Conservation (phyloP, 2,113 vertebrate genomes). For the Sinocyclocheilus rhinocerous region DNA sequence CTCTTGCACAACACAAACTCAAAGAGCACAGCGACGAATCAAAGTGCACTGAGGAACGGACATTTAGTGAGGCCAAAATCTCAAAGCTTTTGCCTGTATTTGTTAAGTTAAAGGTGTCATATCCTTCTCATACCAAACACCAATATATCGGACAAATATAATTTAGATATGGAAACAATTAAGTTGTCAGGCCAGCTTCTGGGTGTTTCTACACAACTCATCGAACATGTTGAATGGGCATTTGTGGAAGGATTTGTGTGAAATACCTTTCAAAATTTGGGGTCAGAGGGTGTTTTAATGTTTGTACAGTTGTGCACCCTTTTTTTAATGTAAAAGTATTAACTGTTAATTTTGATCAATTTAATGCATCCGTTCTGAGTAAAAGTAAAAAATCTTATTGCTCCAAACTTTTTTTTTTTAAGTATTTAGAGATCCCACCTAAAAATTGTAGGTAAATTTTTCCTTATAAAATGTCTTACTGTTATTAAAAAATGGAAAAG, state of each 20-base stretch:
- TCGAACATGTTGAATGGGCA: neutral
- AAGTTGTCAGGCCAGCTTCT: neutral
- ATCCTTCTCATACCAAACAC: neutral
- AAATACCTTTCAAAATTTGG: neutral
- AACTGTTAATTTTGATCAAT: neutral
- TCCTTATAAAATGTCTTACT: neutral
- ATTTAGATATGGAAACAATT: neutral
- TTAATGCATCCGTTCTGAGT: neutral
- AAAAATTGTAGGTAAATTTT: neutral
- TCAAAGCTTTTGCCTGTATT: neutral
- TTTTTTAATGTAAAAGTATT: neutral
- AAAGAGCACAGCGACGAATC: neutral
- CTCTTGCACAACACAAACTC: slow-evolving; percentile 4
- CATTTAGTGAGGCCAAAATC: neutral
- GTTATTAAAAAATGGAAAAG: neutral
- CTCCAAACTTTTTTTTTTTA: neutral
- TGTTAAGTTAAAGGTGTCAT: neutral
- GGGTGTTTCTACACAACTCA: neutral
- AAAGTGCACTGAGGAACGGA: slow-evolving; percentile 7
- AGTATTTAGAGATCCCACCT: neutral
- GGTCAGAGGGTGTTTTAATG: neutral
- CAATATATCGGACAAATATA: neutral
- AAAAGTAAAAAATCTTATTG: too few species aligned
- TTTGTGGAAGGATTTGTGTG: neutral
- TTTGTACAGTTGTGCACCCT: too few species aligned